Evolutionary conservation across 2,888 invertebrate species (phyloP).

Genomic region (Serripes groenlandicus): DNA sequence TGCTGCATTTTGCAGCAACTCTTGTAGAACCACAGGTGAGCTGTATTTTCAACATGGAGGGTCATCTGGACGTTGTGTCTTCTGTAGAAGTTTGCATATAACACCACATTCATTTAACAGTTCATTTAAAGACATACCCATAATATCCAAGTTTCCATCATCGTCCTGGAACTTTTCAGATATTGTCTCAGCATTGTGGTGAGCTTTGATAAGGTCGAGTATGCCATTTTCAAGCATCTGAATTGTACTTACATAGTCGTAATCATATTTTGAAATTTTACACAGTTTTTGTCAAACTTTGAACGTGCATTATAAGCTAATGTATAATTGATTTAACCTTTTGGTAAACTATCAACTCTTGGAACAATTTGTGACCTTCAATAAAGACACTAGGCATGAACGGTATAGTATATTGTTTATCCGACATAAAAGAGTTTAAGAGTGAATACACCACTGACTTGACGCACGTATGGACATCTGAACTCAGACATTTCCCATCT

Average conservation of each 20-base stretch:
- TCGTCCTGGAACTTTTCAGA: background rate
- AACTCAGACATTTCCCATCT: background rate
- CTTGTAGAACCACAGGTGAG: no score
- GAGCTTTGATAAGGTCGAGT: background rate
- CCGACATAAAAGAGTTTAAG: background rate
- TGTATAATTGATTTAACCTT: background rate
- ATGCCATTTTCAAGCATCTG: background rate
- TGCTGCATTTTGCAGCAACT: no score
- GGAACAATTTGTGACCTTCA: background rate
- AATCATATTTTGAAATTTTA: background rate
- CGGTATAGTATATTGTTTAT: background rate
- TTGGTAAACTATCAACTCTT: background rate
- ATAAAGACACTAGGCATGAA: background rate
- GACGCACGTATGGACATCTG: background rate
- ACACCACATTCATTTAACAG: background rate
- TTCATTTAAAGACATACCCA: background rate
- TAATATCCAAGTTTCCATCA: slow-evolving; percentile 2
- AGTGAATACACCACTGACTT: background rate
- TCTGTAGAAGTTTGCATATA: background rate
- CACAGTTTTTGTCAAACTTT: background rate
- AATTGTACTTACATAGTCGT: background rate
- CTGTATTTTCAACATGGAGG: no score
- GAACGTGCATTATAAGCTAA: background rate
- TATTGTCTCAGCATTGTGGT: background rate
- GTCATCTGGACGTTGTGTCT: no score